Base-by-base conservation (phyloP, 1,140 invertebrate species). In the Hypsibius dujardini region DNA sequence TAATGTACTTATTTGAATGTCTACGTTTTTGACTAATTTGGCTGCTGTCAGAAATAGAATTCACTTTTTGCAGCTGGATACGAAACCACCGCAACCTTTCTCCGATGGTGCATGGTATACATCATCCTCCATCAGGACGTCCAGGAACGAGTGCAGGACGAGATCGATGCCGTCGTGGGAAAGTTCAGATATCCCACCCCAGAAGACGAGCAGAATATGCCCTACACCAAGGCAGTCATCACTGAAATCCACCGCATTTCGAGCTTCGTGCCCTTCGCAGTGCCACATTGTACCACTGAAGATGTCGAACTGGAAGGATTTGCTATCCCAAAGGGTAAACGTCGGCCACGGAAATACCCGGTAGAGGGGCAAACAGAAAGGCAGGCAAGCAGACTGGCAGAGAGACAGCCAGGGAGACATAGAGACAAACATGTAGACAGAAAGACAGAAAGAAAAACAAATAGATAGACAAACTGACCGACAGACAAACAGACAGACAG, bases 31-130 rank as follows among this genome's bases (percentile, higher is more conserved):
- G 28, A 28, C 28, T 28, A 28, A 28, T 28, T 28, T 28, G 28
- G 28, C 28, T 28, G 28, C 28, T 28, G 28, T 28, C 28, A 28
- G 28, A 28, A 28, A 28, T 28, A 28, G 28, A 28, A 28, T 28
- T 28, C 28, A 28, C 0, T 28, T 28, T 28, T 28, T 28, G 28
- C 28, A 28, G 73, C 70, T 71, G 77, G 77, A 47, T 73, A 75
- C 46, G 81, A 83, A 70, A 90, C 88, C 0, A 90, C 88, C 0
- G 84, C 86, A 56, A 85, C 82, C 47, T 84, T 86, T 0, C 75
- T 91, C 1, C 84, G 86, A 72, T 88, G 90, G 79, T 7, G 84
- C 1, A 79, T 91, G 47, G 80, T 89, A 56, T 81, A 84, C n/a
- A 83, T 88, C 75, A 77, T 87, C 1, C 77, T 85, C 59, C 77